Conservation (phyloP, 2,888 invertebrate genomes). For the Leptinotarsa peninsularis region DNA sequence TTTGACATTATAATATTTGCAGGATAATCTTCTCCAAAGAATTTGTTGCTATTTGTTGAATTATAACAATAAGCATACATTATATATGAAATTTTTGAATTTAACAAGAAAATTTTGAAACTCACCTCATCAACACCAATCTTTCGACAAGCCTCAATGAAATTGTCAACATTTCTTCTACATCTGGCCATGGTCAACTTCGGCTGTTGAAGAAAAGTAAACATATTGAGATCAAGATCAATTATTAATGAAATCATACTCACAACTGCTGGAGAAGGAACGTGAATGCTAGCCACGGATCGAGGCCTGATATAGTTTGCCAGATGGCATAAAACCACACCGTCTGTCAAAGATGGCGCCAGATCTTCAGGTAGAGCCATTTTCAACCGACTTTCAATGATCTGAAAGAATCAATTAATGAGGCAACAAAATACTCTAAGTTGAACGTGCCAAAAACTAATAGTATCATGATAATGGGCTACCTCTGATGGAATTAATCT, state of each 20-base stretch:
- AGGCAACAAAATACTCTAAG: not conserved
- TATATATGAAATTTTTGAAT: too few relatives aligned
- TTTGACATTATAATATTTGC: too few relatives aligned
- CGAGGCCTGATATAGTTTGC: conserved; percentile 93
- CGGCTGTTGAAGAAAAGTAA: conserved; percentile 74
- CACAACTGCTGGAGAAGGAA: conserved; percentile 92
- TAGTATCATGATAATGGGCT: too few relatives aligned
- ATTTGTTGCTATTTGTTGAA: too few relatives aligned
- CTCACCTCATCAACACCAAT: conserved; percentile 96
- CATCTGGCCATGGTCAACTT: conserved; percentile 95
- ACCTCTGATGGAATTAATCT: too few relatives aligned
- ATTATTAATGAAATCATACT: conserved; percentile 59
- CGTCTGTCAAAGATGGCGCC: conserved; percentile 87
- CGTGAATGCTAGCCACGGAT: conserved; percentile 93
- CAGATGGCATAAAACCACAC: conserved; percentile 93
- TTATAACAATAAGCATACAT: too few relatives aligned
- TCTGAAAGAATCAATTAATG: conserved; percentile 69
- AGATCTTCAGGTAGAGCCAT: conserved; percentile 89
- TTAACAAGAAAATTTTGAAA: conserved; percentile 37
- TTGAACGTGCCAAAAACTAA: too few relatives aligned
- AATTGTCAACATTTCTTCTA: conserved; percentile 94
- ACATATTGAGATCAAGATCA: conserved; percentile 16
- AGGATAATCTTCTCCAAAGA: too few relatives aligned
- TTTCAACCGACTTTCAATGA: conserved; percentile 89
- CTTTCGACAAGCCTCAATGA: conserved; percentile 91